phyloP scores from a whole-genome alignment of 2,888 invertebrate genomes.

The Leucophenga montana region DNA sequence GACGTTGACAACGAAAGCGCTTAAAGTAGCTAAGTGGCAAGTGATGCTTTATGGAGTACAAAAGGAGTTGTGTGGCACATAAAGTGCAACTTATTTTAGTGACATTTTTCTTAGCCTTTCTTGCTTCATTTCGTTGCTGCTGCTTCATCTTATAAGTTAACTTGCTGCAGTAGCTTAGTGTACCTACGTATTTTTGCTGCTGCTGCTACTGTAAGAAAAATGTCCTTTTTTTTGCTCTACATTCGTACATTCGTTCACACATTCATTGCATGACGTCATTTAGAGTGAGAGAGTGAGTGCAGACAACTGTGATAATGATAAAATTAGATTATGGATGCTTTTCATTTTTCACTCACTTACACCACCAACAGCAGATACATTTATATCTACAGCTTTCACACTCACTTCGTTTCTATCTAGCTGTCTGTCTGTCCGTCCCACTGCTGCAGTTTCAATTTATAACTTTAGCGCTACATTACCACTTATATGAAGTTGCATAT shows the following conservation, averaged over 20 bases:
- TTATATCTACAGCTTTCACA: background rate
- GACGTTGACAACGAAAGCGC: constrained; percentile 43
- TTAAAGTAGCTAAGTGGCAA: constrained; percentile 58
- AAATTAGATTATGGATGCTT: constrained; percentile 69
- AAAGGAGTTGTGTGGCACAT: constrained; percentile 51
- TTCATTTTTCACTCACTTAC: constrained; percentile 55
- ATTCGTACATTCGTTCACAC: constrained; percentile 32
- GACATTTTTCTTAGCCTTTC: constrained; percentile 49
- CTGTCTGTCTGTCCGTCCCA: too few relatives aligned
- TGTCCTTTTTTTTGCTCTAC: constrained; percentile 24
- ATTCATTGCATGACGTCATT: constrained; percentile 56
- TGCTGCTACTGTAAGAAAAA: too few relatives aligned
- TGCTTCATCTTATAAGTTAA: constrained; percentile 15
- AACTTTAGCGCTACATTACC: constrained; percentile 8
- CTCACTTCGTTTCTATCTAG: too few relatives aligned
- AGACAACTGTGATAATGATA: constrained; percentile 70
- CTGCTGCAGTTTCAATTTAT: constrained; percentile 16
- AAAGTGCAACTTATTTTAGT: constrained; percentile 52
- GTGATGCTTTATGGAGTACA: constrained; percentile 41
- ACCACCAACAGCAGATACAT: background rate
- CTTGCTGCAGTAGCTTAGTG: constrained; percentile 1
- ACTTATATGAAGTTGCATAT: constrained; percentile 6
- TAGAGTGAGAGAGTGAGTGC: constrained; percentile 46
- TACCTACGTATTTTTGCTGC: background rate
- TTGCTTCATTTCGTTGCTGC: too few relatives aligned